These are phyloP conservation scores for human (Homo sapiens) DNA, from an alignment of 2,113 vertebrate genomes.

Conservation along the genomic window GRCh38 chr4:164601001-164601500, in stretches of 20 bases:
- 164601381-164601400: too few species aligned
- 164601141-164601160: background rate
- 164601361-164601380: background rate
- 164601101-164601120: background rate
- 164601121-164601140: background rate
- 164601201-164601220: background rate
- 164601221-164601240: background rate
- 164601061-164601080: background rate
- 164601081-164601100: background rate
- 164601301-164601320: background rate
- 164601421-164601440: background rate
- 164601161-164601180: background rate
- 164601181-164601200: background rate
- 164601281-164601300: background rate
- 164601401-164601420: too few species aligned
- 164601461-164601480: background rate
- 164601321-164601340: background rate
- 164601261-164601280: background rate
- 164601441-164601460: background rate
- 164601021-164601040: background rate
- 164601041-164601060: background rate
- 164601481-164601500: background rate
- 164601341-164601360: background rate
- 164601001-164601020: background rate
- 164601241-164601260: background rate